Evolutionary conservation across 2,113 vertebrate species (phyloP), one percentile per base, ranked within the genome.

Genomic region (Spheniscus mendiculus): DNA sequence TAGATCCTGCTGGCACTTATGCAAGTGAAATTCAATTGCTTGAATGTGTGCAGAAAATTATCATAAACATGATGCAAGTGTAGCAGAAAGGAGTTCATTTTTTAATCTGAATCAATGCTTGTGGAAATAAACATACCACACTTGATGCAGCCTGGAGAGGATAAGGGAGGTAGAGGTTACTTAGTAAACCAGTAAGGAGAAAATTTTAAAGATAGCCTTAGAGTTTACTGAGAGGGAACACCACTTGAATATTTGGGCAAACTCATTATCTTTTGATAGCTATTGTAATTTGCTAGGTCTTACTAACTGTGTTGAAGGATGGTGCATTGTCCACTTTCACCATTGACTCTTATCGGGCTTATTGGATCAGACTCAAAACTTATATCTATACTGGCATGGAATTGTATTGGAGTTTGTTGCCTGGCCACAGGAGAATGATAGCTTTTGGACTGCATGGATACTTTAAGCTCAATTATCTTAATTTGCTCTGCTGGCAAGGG

Each of bases 11-110:
- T 93, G 78, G 81, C 58, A 87, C 34, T 83, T 96, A 73, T n/a
- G 70, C 49, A 80, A 93, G 91, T 80, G 74, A 91, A 95, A 96
- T 96, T 80, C 89, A 93, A 58, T 95, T 92, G 40, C 73, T 93
- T 83, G 86, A 79, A 79, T 93, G 47, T 65, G 58, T 88, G 80
- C 87, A 80, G 89, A 95, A 94, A 95, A 77, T 77, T 23, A 77
- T 94, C 89, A 86, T 93, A 71, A 95, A 91, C 62, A 73, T 36
- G 87, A 93, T 91, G 53, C 45, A 88, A 96, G 47, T 55, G 42
- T 88, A 66, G 81, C 62, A 93, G 62, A 72, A 85, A 89, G 53
- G 29, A 58, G n/a, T 69, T 96, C 1, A 29, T 69, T 72, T 95
- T 96, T 88, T 66, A 83, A 88, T 77, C 55, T 73, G 63, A 47